These are phyloP conservation scores for Diachrysia chrysitis DNA, from an alignment of 2,888 invertebrate genomes.

Conservation along the genomic window DNA sequence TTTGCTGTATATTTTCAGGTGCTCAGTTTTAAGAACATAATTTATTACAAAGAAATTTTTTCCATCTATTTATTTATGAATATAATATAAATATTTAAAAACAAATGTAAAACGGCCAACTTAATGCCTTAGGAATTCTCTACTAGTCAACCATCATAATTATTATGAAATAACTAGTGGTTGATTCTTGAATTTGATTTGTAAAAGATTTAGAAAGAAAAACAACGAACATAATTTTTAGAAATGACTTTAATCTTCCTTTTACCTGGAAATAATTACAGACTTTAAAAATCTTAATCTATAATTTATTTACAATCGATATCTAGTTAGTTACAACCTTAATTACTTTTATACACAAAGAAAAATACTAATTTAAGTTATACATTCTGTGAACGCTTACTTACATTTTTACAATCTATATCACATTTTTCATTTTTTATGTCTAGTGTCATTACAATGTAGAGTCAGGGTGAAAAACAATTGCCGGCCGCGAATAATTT, in stretches of 20 bases:
- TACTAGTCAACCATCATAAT: too few species aligned
- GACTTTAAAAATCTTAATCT: slow-evolving; percentile 88
- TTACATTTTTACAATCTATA: slow-evolving; percentile 87
- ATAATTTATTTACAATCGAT: slow-evolving; percentile 85
- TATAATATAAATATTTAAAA: too few species aligned
- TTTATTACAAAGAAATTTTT: too few species aligned
- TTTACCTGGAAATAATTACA: slow-evolving; percentile 86
- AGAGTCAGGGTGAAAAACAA: slow-evolving; percentile 40
- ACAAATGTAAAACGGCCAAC: too few species aligned
- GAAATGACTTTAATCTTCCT: slow-evolving; percentile 86
- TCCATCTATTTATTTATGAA: too few species aligned
- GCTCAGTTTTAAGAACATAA: too few species aligned
- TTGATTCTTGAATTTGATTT: too few species aligned
- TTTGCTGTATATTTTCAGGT: neutral
- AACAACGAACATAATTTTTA: slow-evolving; percentile 70
- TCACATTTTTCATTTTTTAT: slow-evolving; percentile 86
- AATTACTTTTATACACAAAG: slow-evolving; percentile 76
- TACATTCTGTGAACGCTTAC: slow-evolving; percentile 81
- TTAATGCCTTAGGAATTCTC: too few species aligned
- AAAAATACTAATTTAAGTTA: slow-evolving; percentile 69
- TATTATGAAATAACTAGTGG: too few species aligned
- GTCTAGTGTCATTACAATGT: slow-evolving; percentile 68
- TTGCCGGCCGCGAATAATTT: slow-evolving; percentile 15
- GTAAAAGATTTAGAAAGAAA: slow-evolving; percentile 23
- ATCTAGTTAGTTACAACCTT: slow-evolving; percentile 78